Evolutionary conservation across 2,113 vertebrate species (phyloP).

Genomic region (Macquaria ambigua): DNA sequence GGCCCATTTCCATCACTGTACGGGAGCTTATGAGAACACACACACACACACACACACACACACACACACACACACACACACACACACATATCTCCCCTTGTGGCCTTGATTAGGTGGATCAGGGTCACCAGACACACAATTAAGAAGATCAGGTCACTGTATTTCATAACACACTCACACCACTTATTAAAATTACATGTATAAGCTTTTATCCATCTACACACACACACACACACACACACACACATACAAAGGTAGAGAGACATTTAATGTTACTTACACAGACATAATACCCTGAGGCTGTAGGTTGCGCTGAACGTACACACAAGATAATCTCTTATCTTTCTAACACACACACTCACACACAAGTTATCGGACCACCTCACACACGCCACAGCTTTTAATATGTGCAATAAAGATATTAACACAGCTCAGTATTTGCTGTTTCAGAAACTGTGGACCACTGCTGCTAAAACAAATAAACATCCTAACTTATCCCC

Average conservation of each 20-base stretch:
- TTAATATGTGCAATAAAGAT: conserved; percentile 1
- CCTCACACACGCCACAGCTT: neutral
- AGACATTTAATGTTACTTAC: conserved; percentile 14
- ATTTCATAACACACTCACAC: conserved; percentile 42
- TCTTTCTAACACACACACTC: conserved; percentile 8
- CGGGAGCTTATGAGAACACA: conserved; percentile 14
- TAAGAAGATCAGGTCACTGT: conserved; percentile 55
- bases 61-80: conserved; percentile 30
- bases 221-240: conserved; percentile 7
- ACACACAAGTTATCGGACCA: neutral
- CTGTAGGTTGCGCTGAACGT: conserved; percentile 31
- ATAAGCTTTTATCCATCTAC: conserved; percentile 17
- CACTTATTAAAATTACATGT: conserved; percentile 18
- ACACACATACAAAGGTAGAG: neutral
- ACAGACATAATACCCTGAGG: conserved; percentile 48
- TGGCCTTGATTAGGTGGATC: conserved; percentile 52
- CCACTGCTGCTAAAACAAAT: conserved; percentile 7
- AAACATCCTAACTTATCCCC: neutral
- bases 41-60: conserved; percentile 20
- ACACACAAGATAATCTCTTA: conserved; percentile 36
- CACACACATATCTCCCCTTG: neutral
- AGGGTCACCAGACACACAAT: conserved; percentile 65
- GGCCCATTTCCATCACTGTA: neutral
- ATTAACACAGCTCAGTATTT: neutral
- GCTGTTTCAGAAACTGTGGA: neutral